These are phyloP conservation scores for Corbicula japonica DNA, from an alignment of 2,888 invertebrate species.

Conservation along the genomic window DNA sequence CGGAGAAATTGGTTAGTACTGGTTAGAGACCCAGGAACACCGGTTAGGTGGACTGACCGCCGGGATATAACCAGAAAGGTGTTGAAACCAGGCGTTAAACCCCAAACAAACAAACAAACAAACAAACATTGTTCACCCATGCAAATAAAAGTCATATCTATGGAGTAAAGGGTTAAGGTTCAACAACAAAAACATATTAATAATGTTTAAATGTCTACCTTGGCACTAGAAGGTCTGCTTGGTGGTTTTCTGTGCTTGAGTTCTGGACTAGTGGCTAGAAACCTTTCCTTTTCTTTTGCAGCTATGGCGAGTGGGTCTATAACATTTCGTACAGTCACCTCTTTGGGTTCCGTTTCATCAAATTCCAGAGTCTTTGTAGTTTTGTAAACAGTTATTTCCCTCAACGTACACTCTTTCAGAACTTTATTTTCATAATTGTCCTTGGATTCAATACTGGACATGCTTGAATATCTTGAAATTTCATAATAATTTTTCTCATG, in stretches of 20 bases:
- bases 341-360: conserved; percentile 69
- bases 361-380: conserved; percentile 73
- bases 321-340: conserved; percentile 64
- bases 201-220: conserved; percentile 39
- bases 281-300: conserved; percentile 57
- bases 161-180: neutral
- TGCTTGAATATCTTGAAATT: conserved; percentile 64
- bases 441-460: conserved; percentile 38
- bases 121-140: too few relatives aligned
- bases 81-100: too few relatives aligned
- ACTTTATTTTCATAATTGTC: conserved; percentile 18
- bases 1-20: too few relatives aligned
- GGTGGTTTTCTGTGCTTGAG: conserved; percentile 45
- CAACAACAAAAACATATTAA: neutral
- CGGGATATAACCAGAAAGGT: too few relatives aligned
- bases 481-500: conserved; percentile 73
- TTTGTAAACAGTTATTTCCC: conserved; percentile 58
- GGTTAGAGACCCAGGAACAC: too few relatives aligned
- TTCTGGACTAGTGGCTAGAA: conserved; percentile 43
- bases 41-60: too few relatives aligned
- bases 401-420: too few relatives aligned
- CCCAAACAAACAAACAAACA: too few relatives aligned
- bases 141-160: too few relatives aligned
- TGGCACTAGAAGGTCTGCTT: conserved; percentile 67
- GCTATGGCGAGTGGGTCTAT: conserved; percentile 62